Base-by-base conservation (phyloP, 2,113 vertebrate species). In the Oceanites oceanicus region DNA sequence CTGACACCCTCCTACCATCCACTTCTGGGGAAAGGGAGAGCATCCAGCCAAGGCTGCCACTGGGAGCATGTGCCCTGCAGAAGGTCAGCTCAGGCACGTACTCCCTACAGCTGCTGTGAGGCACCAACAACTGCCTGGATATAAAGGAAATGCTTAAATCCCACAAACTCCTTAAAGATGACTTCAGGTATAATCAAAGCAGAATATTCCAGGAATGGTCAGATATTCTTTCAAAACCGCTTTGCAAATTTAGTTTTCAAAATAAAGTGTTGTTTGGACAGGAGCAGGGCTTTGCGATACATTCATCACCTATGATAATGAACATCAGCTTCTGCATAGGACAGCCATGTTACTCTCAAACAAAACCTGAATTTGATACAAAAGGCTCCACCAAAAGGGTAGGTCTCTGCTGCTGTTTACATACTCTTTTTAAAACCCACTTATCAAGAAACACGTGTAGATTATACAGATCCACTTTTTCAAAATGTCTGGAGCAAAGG, bases 381-480 rank as follows among this genome's bases (percentile, higher is more conserved):
- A 50, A n/a, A n/a, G n/a, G 17, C 18, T 88, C 40, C 4, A 11
- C 79, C 55, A 55, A 50, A 76, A 65, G 14, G 16, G 30, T 23
- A n/a, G 30, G 8, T 29, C 78, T 55, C 40, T 61, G 26, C 45
- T 74, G 21, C 21, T 80, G 44, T 76, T 83, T 76, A 61, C 20
- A 19, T 7, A 27, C 32, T 18, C 67, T 76, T 44, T 80, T 44
- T 17, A 78, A 79, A 86, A 47, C 19, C 6, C 42, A 38, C 49
- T 86, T 63, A 29, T 11, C 58, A 80, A 70, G 42, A 79, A 56
- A 49, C 45, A 65, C 56, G 47, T 61, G 79, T 29, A 81, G 63
- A 71, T 91, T 61, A 59, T 50, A 91, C 10, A 83, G 77, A 96
- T 68, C 88, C 80, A 36, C 63, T 83, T 92, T 93, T 81, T 77